Base-by-base conservation (phyloP, 2,888 invertebrate genomes). In the Taenaris catops region DNA sequence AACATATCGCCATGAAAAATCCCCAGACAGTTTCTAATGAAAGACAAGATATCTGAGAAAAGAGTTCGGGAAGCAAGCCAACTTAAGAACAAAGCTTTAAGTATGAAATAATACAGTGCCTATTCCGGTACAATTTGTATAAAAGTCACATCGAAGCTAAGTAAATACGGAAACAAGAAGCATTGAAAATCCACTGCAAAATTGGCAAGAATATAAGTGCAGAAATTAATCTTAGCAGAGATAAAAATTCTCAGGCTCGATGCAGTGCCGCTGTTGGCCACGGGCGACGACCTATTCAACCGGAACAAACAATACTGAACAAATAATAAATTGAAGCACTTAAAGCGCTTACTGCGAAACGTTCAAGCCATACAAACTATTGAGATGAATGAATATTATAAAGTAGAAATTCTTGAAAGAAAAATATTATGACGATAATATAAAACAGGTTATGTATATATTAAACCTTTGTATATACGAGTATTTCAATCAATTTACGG, bases 261-360 rank as follows among this genome's bases (percentile, higher is more conserved):
- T 33, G 31, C 36, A 39, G 25, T 31, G 26, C 26, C 47, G 32
- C 39, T 42, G 48, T 51, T 46, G 51, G 50, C 47, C 32, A 38
- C 48, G 58, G 61, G 58, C 63, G 57, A 56, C 53, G 64, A 65
- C 64, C 60, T 50, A 59, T 55, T 60, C 61, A 65, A 42, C 38
- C 58, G 53, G 50, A 60, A 52, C 58, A 63, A 67, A 68, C 62
- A 64, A 54, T 35, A 39, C 38, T 25, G 34, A 34, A 37, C 25
- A 24, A 14, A 35, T 35, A 25, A 17, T 18, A 32, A n/a, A 34
- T 25, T 8, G 19, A 14, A 60, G 59, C 58, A 34, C 42, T 53
- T 53, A 4, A 31, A 44, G 40, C 40, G 44, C 40, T 44, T 32
- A 8, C 29, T 14, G 14, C 5, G 11, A 6, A 23, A 28, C 5